These are phyloP conservation scores for Carposina sasakii DNA, from an alignment of 1,140 invertebrate species.

Conservation along the genomic window DNA sequence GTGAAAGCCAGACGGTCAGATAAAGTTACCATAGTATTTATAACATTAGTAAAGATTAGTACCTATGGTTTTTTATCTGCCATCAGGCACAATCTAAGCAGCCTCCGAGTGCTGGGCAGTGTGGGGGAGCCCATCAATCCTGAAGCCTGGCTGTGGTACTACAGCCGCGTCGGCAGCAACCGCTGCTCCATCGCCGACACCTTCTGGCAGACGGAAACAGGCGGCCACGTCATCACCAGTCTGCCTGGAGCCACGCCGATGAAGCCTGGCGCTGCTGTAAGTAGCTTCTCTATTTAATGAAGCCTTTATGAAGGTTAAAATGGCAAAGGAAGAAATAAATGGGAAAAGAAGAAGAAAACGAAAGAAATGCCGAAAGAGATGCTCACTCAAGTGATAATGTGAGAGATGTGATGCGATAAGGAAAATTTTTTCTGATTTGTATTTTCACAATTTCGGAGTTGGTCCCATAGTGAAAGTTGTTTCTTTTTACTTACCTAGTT, in stretches of 20 bases:
- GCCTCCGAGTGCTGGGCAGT: constrained; percentile 89
- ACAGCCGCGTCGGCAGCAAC: constrained; percentile 86
- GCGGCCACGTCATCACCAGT: constrained; percentile 94
- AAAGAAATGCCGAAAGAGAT: too few relatives aligned
- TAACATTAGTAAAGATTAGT: background rate
- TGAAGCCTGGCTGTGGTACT: constrained; percentile 98
- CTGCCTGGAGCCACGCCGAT: constrained; percentile 95
- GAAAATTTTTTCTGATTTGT: too few relatives aligned
- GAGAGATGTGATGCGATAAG: too few relatives aligned
- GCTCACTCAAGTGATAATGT: too few relatives aligned
- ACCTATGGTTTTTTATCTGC: background rate
- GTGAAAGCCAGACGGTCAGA: too few relatives aligned
- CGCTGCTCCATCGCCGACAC: constrained; percentile 96
- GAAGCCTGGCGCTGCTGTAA: constrained; percentile 97
- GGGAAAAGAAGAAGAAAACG: too few relatives aligned
- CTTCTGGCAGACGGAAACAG: constrained; percentile 99
- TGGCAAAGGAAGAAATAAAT: too few relatives aligned
- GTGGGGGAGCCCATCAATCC: constrained; percentile 99
- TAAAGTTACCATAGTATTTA: background rate
- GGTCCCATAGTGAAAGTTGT: too few relatives aligned
- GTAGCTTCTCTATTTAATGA: constrained; percentile 33
- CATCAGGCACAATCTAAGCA: constrained; percentile 74
- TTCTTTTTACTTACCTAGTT: too few relatives aligned
- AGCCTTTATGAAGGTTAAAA: background rate
- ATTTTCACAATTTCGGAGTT: too few relatives aligned